phyloP scores from a whole-genome alignment of 2,888 invertebrate genomes.

The Pyrgus malvae region DNA sequence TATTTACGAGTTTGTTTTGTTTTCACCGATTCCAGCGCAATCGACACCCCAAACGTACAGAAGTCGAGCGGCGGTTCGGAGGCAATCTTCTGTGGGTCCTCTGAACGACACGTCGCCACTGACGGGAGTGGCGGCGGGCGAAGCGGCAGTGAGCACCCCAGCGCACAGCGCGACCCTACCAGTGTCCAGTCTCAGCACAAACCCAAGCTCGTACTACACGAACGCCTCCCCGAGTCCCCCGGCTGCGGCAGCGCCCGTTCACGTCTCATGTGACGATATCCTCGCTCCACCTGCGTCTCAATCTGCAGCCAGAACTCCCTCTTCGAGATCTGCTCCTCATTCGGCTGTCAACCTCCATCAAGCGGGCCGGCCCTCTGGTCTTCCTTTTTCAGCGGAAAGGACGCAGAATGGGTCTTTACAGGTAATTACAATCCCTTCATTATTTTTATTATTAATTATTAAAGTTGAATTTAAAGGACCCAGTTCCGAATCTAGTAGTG shows the following conservation, averaged over 20 bases:
- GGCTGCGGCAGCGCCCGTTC: constrained; percentile 61
- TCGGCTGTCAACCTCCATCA: constrained; percentile 74
- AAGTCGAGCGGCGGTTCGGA: constrained; percentile 81
- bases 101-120: constrained; percentile 79
- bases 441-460: too few species aligned
- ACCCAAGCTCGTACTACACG: constrained; percentile 82
- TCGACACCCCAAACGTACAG: constrained; percentile 83
- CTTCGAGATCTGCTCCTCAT: constrained; percentile 74
- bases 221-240: constrained; percentile 84
- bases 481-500: too few species aligned
- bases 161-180: constrained; percentile 77
- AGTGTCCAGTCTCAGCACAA: constrained; percentile 78
- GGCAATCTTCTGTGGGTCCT: constrained; percentile 84
- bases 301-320: constrained; percentile 58
- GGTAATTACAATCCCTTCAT: too few species aligned
- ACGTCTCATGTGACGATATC: constrained; percentile 75
- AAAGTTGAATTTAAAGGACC: too few species aligned
- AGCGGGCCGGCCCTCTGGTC: constrained; percentile 65
- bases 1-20: constrained; percentile 1
- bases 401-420: constrained; percentile 50
- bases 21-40: constrained; percentile 75
- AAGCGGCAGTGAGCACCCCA: constrained; percentile 70
- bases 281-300: constrained; percentile 60
- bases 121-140: constrained; percentile 60
- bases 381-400: constrained; percentile 57